Evolutionary conservation across 64 coral and sea anemone species (phyloP).

Genomic region (Montipora sp.): DNA sequence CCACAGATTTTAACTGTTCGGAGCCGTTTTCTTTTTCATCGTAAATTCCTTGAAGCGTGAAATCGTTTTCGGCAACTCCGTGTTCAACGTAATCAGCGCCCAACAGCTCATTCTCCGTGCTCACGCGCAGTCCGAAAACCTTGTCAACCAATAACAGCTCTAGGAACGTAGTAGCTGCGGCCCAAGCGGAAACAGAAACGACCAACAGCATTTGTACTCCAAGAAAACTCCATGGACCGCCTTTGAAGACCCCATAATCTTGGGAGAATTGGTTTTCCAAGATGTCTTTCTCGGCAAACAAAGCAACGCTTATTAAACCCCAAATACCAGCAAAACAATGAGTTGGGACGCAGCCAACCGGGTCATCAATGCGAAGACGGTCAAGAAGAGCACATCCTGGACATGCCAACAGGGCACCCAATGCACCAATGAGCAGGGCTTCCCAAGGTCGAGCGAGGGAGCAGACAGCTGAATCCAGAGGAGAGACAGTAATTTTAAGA

Average conservation of each 20-base stretch:
- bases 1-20: not conserved
- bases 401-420: constrained; percentile 65
- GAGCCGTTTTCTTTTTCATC: not conserved
- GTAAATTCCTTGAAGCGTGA: not conserved
- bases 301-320: constrained; percentile 70
- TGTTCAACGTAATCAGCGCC: constrained; percentile 85
- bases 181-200: constrained; percentile 47
- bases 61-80: constrained; percentile 15
- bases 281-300: constrained; percentile 74
- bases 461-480: constrained; percentile 62
- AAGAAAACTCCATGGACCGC: constrained; percentile 67
- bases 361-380: constrained; percentile 84
- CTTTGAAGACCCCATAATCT: constrained; percentile 82
- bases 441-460: constrained; percentile 77
- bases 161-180: constrained; percentile 55
- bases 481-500: not conserved
- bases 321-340: constrained; percentile 73
- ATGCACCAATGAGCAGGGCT: constrained; percentile 63
- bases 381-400: constrained; percentile 57
- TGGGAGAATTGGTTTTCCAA: constrained; percentile 44
- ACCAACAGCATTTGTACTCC: constrained; percentile 52
- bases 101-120: constrained; percentile 38
- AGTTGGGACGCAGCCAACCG: constrained; percentile 69
- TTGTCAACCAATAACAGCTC: constrained; percentile 71
- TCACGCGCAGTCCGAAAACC: constrained; percentile 69